Conservation (phyloP, 2,888 invertebrate genomes). For the Dusona sp. region DNA sequence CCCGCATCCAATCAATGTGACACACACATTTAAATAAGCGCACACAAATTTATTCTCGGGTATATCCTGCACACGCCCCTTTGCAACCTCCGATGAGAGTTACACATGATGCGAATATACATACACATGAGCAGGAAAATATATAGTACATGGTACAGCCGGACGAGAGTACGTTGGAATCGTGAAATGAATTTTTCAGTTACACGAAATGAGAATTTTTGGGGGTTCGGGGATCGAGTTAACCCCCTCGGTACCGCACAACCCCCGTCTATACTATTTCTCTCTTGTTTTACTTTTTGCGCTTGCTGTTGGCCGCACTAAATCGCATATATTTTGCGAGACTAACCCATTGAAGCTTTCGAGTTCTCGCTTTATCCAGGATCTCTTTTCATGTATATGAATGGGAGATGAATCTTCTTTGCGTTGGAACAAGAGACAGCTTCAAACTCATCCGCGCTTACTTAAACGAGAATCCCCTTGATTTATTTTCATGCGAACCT, state of each 20-base stretch:
- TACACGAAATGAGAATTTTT: conserved; percentile 67
- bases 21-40: conserved; percentile 21
- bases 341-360: conserved; percentile 2
- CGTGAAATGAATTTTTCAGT: conserved; percentile 68
- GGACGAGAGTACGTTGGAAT: conserved; percentile 44
- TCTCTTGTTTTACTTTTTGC: conserved; percentile 40
- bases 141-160: conserved; percentile 10
- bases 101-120: conserved; percentile 25
- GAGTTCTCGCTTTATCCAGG: conserved; percentile 28
- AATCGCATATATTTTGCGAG: conserved; percentile 29
- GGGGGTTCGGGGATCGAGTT: conserved; percentile 43
- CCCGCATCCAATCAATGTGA: conserved; percentile 50
- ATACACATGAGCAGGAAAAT: conserved; percentile 1
- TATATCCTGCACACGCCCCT: conserved; percentile 22
- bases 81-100: conserved; percentile 44
- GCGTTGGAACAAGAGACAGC: conserved; percentile 2
- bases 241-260: conserved; percentile 31
- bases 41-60: conserved; percentile 19
- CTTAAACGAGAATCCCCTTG: conserved; percentile 16
- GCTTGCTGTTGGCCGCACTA: conserved; percentile 1
- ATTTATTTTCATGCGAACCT: conserved; percentile 2
- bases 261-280: conserved; percentile 30
- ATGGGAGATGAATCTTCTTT: conserved; percentile 28
- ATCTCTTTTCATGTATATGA: conserved; percentile 35
- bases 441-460: conserved; percentile 37